These are phyloP conservation scores for Hydrolagus colliei DNA, from an alignment of 2,797 vertebrate species.

Conservation along the genomic window DNA sequence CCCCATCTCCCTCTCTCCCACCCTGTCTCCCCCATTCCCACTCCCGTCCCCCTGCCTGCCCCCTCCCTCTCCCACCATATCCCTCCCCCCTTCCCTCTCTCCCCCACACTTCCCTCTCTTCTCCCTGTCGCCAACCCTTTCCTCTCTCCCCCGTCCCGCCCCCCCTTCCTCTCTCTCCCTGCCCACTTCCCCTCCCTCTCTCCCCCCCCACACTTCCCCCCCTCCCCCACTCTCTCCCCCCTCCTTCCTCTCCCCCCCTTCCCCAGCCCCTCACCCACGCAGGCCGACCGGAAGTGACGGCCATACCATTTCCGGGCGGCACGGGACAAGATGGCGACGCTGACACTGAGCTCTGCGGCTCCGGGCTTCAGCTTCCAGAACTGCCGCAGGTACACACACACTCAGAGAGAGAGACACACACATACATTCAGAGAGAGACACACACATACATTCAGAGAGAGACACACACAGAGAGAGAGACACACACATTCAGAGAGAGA, in stretches of 20 bases:
- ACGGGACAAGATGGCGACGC: not conserved
- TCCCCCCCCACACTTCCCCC: not conserved
- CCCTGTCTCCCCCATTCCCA: not conserved
- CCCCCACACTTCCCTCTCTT: not conserved
- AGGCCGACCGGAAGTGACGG: too few species aligned
- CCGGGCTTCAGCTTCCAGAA: conserved; percentile 13
- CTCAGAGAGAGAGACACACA: too few species aligned
- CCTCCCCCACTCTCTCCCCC: too few species aligned
- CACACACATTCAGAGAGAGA: too few species aligned
- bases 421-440: too few species aligned
- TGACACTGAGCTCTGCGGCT: conserved; percentile 8
- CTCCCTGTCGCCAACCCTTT: not conserved
- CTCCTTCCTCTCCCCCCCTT: too few species aligned
- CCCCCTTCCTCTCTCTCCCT: not conserved
- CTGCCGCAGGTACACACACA: not conserved
- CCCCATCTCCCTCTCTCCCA: not conserved
- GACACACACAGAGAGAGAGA: too few species aligned
- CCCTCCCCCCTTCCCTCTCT: not conserved
- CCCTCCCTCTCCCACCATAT: not conserved
- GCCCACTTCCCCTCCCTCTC: too few species aligned
- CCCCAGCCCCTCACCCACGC: not conserved
- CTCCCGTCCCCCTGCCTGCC: not conserved
- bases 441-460: too few species aligned
- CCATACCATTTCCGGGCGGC: too few species aligned
- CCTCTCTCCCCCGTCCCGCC: not conserved